Evolutionary conservation across 1,140 invertebrate genomes (phyloP).

Genomic region (Ostrea denselamellosa): DNA sequence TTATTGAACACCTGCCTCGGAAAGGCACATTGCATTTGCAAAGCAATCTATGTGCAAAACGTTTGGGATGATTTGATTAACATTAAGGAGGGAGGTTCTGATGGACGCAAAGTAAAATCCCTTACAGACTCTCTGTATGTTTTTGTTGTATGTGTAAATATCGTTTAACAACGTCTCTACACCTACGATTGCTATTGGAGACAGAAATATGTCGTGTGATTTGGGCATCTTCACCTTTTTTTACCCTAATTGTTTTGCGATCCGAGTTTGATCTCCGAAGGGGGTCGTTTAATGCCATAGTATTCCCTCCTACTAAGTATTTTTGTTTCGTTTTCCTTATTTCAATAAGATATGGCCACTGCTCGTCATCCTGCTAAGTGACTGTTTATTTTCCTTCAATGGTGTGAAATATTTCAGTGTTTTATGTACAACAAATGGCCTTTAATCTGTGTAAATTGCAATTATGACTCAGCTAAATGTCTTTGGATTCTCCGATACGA

Average conservation of each 20-base stretch:
- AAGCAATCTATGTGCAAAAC: neutral
- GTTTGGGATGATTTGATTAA: neutral
- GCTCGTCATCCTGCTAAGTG: constrained; percentile 1
- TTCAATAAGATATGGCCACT: neutral
- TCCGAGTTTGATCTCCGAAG: constrained; percentile 23
- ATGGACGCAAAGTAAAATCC: neutral
- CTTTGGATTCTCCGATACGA: neutral
- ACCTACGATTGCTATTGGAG: neutral
- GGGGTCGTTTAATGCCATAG: neutral
- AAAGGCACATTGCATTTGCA: neutral
- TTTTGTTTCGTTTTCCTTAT: neutral
- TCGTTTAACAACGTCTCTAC: neutral
- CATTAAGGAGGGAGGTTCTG: neutral
- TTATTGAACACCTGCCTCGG: neutral
- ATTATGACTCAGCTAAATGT: constrained; percentile 30
- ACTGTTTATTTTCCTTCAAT: neutral
- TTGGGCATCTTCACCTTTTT: neutral
- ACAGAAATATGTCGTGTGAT: neutral
- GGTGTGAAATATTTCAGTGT: constrained; percentile 27
- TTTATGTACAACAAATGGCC: constrained; percentile 32
- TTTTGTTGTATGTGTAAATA: neutral
- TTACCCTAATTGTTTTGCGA: neutral
- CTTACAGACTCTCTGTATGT: neutral
- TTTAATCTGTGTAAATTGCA: constrained; percentile 14
- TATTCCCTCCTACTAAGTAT: neutral